Percentiles rank a stretch among this genome's conserved stretches.
Conservation (phyloP, 2,888 invertebrate species). For the Epinotia brunnichana region DNA sequence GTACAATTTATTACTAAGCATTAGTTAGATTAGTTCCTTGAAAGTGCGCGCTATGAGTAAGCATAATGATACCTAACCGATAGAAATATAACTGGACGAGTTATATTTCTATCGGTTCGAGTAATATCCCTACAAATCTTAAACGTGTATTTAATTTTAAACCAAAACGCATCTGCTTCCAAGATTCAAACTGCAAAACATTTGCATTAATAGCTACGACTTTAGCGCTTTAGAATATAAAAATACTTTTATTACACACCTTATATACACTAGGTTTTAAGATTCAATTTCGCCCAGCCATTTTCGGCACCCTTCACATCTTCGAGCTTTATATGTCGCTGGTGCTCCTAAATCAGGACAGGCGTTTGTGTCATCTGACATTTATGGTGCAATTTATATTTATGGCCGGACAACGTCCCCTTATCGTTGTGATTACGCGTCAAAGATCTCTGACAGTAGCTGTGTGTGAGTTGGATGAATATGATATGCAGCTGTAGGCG, state of each 20-base stretch:
- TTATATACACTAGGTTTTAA: neutral
- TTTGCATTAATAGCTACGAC: neutral
- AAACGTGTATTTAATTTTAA: neutral
- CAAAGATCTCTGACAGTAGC: constrained; percentile 21
- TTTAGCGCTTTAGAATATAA: neutral
- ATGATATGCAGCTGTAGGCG: neutral
- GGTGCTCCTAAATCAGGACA: constrained; percentile 44
- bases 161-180: neutral
- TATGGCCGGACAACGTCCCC: constrained; percentile 45
- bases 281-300: neutral
- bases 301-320: neutral
- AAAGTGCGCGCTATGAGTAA: neutral
- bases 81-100: neutral
- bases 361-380: constrained; percentile 52
- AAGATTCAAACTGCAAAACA: neutral
- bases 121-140: neutral
- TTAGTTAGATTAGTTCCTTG: constrained; percentile 1
- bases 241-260: neutral
- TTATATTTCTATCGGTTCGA: no score
- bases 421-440: constrained; percentile 41
- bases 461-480: neutral
- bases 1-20: neutral
- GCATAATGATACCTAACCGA: neutral
- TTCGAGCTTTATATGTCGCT: constrained; percentile 14
- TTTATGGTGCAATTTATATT: constrained; percentile 52